Base-by-base conservation (phyloP, 2,797 vertebrate genomes). In the Rhinogobio ventralis region DNA sequence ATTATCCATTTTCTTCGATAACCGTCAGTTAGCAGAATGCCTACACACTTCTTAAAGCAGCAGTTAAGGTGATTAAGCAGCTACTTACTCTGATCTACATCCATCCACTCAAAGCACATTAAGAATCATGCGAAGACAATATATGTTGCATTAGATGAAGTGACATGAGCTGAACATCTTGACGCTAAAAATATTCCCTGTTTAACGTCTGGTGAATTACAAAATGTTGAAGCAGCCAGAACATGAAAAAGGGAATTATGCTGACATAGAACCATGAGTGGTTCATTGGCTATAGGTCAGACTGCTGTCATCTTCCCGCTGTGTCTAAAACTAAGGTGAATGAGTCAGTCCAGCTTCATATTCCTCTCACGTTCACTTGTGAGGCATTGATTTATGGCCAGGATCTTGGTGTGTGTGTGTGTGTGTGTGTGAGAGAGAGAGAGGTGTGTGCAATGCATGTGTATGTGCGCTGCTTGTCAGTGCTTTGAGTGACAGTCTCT, bases 401-500 rank as follows among this genome's bases (percentile, higher is more conserved):
- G 69, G 53, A 39, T 36, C 30, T 53, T 15, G 30, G 57, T 64
- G 57, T 78, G n/a, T 62, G 39, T 55, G 68, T 55, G 20, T 17
- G 9, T 13, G 23, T 0, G 69, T 1, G 66, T 39, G 36, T 39
- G 36, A 46, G 7, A 20, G 77, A 51, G 78, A 36, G 57, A n/a
- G 23, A 51, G 64, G 78, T n/a, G 28, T 80, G 64, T 68, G 66
- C 33, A 33, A 4, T 5, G 10, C 15, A 11, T 73, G 33, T 77
- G 82, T 68, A 23, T 83, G 55, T 42, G 42, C 13, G 9, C 73
- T 74, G 78, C 64, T 46, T 81, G 73, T 82, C 62, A 53, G 62
- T 5, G 28, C 45, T 83, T 39, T 86, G 81, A 84, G 46, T 83
- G 86, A 81, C 82, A 84, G 68, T 66, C 82, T 87, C 76, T 83